Evolutionary conservation across 1,140 invertebrate genomes (phyloP).

Genomic region (Reticulitermes speratus): DNA sequence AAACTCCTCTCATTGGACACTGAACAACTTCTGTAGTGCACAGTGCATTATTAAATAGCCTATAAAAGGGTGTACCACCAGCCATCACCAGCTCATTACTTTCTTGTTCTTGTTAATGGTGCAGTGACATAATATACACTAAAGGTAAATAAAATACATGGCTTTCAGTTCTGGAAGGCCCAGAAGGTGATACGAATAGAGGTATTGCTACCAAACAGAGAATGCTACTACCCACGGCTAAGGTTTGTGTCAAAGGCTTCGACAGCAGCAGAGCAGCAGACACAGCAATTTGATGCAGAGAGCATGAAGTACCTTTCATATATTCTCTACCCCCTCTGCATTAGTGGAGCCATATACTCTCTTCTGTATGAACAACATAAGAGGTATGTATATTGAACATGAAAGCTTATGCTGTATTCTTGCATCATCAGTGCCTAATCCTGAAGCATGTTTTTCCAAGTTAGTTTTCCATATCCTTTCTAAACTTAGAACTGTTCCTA

Average conservation of each 20-base stretch:
- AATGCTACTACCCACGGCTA: conserved; percentile 2
- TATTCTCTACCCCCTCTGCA: conserved; percentile 87
- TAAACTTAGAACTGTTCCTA: no score
- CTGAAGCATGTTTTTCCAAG: background rate
- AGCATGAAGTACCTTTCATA: conserved; percentile 90
- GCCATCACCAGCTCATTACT: no score
- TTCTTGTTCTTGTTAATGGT: no score
- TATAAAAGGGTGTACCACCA: no score
- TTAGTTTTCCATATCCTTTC: no score
- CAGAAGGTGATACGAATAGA: conserved; percentile 84
- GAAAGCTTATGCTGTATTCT: conserved; percentile 32
- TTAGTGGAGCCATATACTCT: conserved; percentile 87
- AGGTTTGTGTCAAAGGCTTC: conserved; percentile 20
- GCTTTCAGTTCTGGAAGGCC: conserved; percentile 86
- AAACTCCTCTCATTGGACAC: no score
- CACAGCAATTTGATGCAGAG: conserved; percentile 83
- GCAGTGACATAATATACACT: no score
- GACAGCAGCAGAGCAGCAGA: conserved; percentile 69
- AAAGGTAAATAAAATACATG: background rate
- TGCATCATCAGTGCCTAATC: conserved; percentile 13
- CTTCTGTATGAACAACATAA: conserved; percentile 89
- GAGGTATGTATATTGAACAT: conserved; percentile 55
- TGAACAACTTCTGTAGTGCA: no score
- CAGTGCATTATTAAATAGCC: no score
- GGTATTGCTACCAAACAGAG: conserved; percentile 44